These are phyloP conservation scores for Synanthedon myopaeformis DNA, from an alignment of 2,888 invertebrate species.

Conservation along the genomic window DNA sequence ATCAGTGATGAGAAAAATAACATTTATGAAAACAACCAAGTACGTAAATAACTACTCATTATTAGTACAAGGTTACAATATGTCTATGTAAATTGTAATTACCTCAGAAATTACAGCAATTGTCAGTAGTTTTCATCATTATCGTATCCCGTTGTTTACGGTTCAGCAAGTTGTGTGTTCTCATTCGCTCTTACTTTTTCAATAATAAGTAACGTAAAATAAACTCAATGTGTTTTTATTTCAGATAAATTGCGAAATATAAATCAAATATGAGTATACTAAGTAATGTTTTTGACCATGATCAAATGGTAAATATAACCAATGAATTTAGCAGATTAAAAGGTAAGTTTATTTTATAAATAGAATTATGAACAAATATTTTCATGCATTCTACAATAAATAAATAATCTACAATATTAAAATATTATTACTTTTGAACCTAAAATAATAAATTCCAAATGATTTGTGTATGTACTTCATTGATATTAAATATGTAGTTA, in stretches of 20 bases:
- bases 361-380: neutral
- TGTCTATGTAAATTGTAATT: slow-evolving; percentile 5
- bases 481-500: too few species aligned
- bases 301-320: slow-evolving; percentile 44
- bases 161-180: neutral
- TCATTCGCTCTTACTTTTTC: neutral
- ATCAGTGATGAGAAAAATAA: too few species aligned
- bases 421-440: too few species aligned
- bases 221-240: neutral
- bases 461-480: too few species aligned
- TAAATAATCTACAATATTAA: neutral
- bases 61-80: slow-evolving; percentile 10
- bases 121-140: slow-evolving; percentile 12
- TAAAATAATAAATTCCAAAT: too few species aligned
- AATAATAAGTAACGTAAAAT: neutral
- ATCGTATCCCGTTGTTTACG: neutral
- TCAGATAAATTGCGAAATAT: neutral
- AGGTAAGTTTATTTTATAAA: slow-evolving; percentile 31
- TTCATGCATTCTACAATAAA: neutral
- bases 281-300: slow-evolving; percentile 49
- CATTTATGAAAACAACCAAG: neutral
- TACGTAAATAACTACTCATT: neutral
- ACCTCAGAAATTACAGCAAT: slow-evolving; percentile 4
- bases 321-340: slow-evolving; percentile 52
- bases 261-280: slow-evolving; percentile 29